Evolutionary conservation across 2,797 vertebrate genomes (phyloP), one percentile per base, ranked within the genome.

Genomic region (Brachymystax lenok): DNA sequence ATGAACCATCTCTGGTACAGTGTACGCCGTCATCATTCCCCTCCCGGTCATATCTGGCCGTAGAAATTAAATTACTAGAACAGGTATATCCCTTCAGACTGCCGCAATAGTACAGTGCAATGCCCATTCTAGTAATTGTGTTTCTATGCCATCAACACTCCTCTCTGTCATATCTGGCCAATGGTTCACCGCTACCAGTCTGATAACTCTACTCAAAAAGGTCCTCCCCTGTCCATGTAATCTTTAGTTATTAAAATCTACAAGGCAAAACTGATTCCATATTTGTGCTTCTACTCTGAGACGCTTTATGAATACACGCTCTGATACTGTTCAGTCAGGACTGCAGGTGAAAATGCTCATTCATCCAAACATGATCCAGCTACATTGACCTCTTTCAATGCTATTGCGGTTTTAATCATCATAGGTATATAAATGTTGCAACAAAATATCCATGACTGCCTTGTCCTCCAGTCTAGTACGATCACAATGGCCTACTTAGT

Each of bases 1-100:
- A 87, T 89, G 88, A 87, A 84, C 84, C 85, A 88, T 86, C 72
- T 79, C 79, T 85, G 88, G 84, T 46, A 46, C 40, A 13, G 40
- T 46, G 40, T 46, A 13, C 10, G 10, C 40, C 12, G 40, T 46
- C 40, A 13, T 46, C 40, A 46, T 10, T 10, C 40, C 40, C 10
- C 40, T 46, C 10, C 40, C 10, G 2, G 40, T 10, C 40, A 10
- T 46, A 46, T 46, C 40, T 46, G 40, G 40, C 40, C 40, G 10
- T 46, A 46, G 8, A 46, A 46, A 46, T 46, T 10, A 46, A 46
- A 46, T 46, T 10, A 10, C 40, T 46, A 46, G 8, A 46, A 46
- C 40, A 12, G 40, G 40, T 10, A 46, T 10, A 46, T 46, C 40
- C 40, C 40, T 46, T 46, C 40, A 12, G 40, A 46, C 40, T 10